phyloP scores from a whole-genome alignment of 2,113 vertebrate genomes.

The Rhabdomys dilectus region DNA sequence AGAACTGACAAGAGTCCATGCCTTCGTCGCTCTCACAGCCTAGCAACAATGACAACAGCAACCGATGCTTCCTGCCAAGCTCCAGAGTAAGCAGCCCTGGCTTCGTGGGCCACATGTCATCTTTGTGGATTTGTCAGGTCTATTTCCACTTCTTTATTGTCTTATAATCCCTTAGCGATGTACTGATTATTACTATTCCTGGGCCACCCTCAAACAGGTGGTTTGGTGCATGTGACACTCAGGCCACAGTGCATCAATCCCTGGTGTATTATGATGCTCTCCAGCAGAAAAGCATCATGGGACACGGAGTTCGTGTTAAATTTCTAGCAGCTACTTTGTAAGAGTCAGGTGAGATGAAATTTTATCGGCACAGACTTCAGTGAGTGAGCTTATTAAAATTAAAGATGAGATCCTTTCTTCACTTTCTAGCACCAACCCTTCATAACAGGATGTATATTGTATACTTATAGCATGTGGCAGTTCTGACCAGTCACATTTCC shows the following conservation, averaged over 20 bases:
- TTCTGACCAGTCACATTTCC: neutral
- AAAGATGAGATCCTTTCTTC: neutral
- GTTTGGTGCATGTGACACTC: neutral
- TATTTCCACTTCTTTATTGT: conserved; percentile 34
- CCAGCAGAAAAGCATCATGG: neutral
- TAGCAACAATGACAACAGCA: neutral
- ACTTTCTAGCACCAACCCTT: neutral
- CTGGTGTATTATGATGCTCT: neutral
- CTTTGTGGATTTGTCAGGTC: neutral
- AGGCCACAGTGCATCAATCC: neutral
- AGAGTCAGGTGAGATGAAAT: conserved; percentile 25
- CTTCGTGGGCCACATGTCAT: neutral
- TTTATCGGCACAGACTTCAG: neutral
- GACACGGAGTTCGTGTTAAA: neutral
- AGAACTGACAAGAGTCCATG: neutral
- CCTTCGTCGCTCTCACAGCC: neutral
- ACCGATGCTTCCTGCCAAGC: neutral
- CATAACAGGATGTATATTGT: neutral
- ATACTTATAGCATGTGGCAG: neutral
- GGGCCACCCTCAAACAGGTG: neutral
- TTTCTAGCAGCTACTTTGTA: conserved; percentile 21
- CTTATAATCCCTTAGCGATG: neutral
- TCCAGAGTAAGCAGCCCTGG: conserved; percentile 13
- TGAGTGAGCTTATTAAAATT: neutral
- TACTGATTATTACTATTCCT: neutral